phyloP scores from a whole-genome alignment of 1,140 invertebrate species.

The Diorhabda elongata region DNA sequence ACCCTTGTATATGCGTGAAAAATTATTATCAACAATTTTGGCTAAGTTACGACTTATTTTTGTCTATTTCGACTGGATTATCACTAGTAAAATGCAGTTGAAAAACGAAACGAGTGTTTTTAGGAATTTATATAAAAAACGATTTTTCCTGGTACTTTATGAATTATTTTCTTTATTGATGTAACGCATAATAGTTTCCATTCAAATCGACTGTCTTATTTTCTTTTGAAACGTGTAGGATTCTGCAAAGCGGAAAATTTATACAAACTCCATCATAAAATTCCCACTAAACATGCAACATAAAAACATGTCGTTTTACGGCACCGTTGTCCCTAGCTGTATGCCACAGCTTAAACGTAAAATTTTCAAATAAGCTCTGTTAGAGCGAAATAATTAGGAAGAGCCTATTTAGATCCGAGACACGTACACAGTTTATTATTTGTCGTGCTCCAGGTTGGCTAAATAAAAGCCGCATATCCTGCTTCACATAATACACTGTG shows the following conservation, averaged over 20 bases:
- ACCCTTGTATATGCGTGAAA: too few relatives aligned
- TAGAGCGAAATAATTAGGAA: conserved; percentile 12
- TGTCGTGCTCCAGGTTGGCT: neutral
- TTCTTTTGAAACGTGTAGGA: too few relatives aligned
- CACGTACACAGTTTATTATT: conserved; percentile 13
- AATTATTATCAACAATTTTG: too few relatives aligned
- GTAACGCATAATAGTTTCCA: too few relatives aligned
- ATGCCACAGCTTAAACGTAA: neutral
- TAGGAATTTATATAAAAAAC: too few relatives aligned
- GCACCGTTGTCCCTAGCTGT: neutral
- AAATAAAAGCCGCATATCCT: conserved; percentile 12
- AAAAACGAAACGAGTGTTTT: too few relatives aligned
- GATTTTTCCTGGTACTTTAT: too few relatives aligned
- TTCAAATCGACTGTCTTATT: too few relatives aligned
- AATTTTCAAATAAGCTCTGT: conserved; percentile 5
- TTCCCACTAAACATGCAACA: neutral
- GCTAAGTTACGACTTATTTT: too few relatives aligned
- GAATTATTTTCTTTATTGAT: too few relatives aligned
- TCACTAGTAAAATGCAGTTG: too few relatives aligned
- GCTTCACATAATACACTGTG: neutral
- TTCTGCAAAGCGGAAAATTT: neutral
- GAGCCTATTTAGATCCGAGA: conserved; percentile 8
- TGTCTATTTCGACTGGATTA: too few relatives aligned
- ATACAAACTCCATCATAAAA: neutral
- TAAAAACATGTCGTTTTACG: neutral